Base-by-base conservation (phyloP, 2,888 invertebrate genomes). In the Drosophila neotestacea region DNA sequence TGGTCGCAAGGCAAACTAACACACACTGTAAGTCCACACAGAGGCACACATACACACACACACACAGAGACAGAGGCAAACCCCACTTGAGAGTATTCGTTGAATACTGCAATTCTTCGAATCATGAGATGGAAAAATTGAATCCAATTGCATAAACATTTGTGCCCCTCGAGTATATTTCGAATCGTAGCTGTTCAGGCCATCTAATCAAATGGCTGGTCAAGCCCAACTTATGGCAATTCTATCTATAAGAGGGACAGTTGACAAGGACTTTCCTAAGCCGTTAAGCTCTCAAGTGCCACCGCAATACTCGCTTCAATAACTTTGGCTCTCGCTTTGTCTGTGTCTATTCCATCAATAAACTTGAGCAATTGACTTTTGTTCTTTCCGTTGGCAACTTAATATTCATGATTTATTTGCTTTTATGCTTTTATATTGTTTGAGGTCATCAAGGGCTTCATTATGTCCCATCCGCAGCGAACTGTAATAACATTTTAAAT, bases 391-490 rank as follows among this genome's bases (percentile, higher is more conserved):
- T 61, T 54, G 62, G 32, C 70, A 82, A 77, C 86, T 82, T 83
- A 85, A 84, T 83, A 88, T 84, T 88, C 77, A 88, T 84, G 79
- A 88, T 84, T 83, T 88, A 83, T 83, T 85, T 82, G 71, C 70
- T 48, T 71, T 79, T 65, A 69, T 66, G 73, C 66, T 59, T 50
- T 50, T 60, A 62, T 60, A 66, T 69, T 71, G 85, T 81, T 70
- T 62, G 60, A 59, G 68, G 59, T 61, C 83, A 76, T 76, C 61
- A 67, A 65, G 59, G 65, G 51, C 46, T 48, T 27, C 42, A 6
- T 28, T 62, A 16, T 36, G 55, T 28, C 30, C 39, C 50, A 41
- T 32, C 22, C 50, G 36, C 63, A 51, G 13, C 50, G 46, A 16
- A 16, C 61, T 65, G 74, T 79, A 73, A 88, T 79, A 77, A 73